Conservation (phyloP, 1,140 invertebrate species). For the Drosophila tristis region DNA sequence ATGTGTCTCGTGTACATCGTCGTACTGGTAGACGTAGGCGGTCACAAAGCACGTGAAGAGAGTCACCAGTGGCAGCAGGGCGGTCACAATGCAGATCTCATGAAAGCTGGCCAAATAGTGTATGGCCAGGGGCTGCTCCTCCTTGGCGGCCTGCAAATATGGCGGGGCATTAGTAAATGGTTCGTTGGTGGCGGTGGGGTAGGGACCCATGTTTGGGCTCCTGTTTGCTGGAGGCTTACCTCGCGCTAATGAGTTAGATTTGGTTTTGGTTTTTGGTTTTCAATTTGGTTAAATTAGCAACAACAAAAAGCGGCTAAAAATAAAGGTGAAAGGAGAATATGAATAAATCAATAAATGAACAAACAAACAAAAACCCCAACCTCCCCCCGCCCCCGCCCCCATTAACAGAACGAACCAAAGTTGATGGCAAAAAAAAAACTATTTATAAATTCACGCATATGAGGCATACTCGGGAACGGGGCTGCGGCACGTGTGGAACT, state of each 20-base stretch:
- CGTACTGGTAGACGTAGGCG: conserved; percentile 94
- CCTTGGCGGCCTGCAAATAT: conserved; percentile 21
- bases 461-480: neutral
- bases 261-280: conserved; percentile 6
- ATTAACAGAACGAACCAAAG: conserved; percentile 9
- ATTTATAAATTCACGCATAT: conserved; percentile 6
- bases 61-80: conserved; percentile 91
- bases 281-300: conserved; percentile 32
- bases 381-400: too few relatives aligned
- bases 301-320: conserved; percentile 52
- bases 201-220: too few relatives aligned
- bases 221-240: too few relatives aligned
- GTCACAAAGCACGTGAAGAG: conserved; percentile 94
- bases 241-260: neutral
- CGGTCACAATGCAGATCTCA: conserved; percentile 91
- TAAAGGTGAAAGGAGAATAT: conserved; percentile 25
- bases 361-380: conserved; percentile 16
- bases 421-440: too few relatives aligned
- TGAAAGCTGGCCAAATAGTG: conserved; percentile 85
- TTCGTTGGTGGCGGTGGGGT: too few relatives aligned
- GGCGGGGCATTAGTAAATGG: neutral
- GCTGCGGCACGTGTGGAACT: too few relatives aligned
- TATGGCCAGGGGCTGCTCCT: conserved; percentile 57
- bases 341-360: conserved; percentile 52
- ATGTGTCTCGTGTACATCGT: conserved; percentile 96